Base-by-base conservation (phyloP, 2,113 vertebrate species). In the Neoarius graeffei region DNA sequence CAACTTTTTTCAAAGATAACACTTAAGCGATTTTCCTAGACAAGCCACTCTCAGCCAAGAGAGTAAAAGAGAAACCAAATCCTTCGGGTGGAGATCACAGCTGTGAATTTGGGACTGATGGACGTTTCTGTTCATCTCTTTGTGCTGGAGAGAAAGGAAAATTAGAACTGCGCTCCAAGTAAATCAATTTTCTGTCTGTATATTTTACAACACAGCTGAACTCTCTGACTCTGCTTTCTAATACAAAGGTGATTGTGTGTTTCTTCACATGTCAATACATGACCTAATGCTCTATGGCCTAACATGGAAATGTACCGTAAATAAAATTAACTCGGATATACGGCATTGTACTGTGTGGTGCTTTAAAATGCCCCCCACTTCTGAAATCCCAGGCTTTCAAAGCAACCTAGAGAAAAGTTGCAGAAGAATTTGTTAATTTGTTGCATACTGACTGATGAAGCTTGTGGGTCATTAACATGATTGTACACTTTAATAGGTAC, bases 131-230 rank as follows among this genome's bases (percentile, higher is more conserved):
- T 83, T 86, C 81, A 14, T 90, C 84, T 90, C 77, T 87, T 59
- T 27, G 66, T 84, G 67, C 74, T 90, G 94, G 93, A 90, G 89
- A 91, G 89, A 77, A 89, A 80, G 92, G 89, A 92, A 94, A 95
- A 92, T 94, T 94, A 94, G 93, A 94, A 93, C 91, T 93, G 92
- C 91, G 86, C 92, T 93, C 93, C 94, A 94, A 94, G 94, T 95
- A 94, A 96, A 95, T 94, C 95, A 95, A 94, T 95, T 93, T 92
- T 92, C 91, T 92, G 85, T 91, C 88, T 93, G 91, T 93, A 94
- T 91, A 93, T 94, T 93, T 86, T 90, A 90, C 91, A 94, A 94
- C 92, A 93, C 86, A 93, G 89, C 90, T 90, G 80, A 86, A 86
- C 89, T 88, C 83, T 92, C 73, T 9, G 89, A 91, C 89, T 88